These are phyloP conservation scores for Tenebrio molitor DNA, from an alignment of 1,140 invertebrate genomes.

Conservation along the genomic window DNA sequence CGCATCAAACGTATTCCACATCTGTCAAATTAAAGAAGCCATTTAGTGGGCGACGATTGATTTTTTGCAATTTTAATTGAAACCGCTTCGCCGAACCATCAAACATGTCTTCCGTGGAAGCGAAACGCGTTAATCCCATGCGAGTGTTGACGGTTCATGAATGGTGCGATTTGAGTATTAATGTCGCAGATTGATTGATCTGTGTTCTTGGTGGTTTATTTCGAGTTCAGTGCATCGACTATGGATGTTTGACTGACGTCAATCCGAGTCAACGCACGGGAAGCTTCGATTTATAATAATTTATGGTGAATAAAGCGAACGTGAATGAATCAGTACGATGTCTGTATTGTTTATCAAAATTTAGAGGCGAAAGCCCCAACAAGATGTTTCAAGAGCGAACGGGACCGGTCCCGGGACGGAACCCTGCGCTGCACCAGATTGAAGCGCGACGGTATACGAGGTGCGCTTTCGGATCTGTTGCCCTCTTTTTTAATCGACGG, in stretches of 20 bases:
- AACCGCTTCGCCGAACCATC: too few relatives aligned
- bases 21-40: too few relatives aligned
- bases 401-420: too few relatives aligned
- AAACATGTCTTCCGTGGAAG: too few relatives aligned
- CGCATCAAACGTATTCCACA: too few relatives aligned
- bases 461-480: too few relatives aligned
- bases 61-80: too few relatives aligned
- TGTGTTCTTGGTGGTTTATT: conserved; percentile 2
- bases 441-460: too few relatives aligned
- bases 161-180: not conserved
- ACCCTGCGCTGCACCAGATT: not conserved
- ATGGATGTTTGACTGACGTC: conserved; percentile 30
- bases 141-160: not conserved
- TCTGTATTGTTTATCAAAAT: not conserved
- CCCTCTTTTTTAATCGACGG: too few relatives aligned
- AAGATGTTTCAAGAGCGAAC: too few relatives aligned
- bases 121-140: too few relatives aligned
- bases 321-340: not conserved
- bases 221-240: conserved; percentile 20
- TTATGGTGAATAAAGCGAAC: conserved; percentile 29
- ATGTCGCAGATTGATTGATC: conserved; percentile 12
- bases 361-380: not conserved
- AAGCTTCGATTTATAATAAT: conserved; percentile 31
- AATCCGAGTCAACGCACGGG: conserved; percentile 35
- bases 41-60: too few relatives aligned